Percentiles rank a stretch among this genome's conserved stretches.
These are phyloP conservation scores for Etheostoma perlongum DNA, from an alignment of 2,797 vertebrate genomes.

Conservation along the genomic window DNA sequence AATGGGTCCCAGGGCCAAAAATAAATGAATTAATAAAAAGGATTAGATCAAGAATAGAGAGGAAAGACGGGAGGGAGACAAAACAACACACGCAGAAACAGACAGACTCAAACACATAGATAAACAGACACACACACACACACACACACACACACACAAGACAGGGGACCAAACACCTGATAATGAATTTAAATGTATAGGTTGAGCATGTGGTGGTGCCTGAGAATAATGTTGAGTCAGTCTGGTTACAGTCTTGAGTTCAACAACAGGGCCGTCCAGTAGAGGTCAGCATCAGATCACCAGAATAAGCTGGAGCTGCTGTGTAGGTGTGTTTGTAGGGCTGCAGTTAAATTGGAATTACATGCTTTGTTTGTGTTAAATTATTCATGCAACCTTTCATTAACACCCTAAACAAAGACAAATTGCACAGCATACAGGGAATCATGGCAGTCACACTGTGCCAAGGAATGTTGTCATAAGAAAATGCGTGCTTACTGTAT, in stretches of 20 bases:
- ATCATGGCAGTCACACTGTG: slow-evolving; percentile 48
- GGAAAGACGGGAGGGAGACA: too few species aligned
- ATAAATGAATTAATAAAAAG: too few species aligned
- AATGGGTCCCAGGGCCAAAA: too few species aligned
- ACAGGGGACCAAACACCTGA: too few species aligned
- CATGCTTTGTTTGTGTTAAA: slow-evolving; percentile 75
- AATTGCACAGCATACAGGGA: slow-evolving; percentile 62
- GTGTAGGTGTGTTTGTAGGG: slow-evolving; percentile 25
- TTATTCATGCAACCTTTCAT: slow-evolving; percentile 78
- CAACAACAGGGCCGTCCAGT: slow-evolving; percentile 50
- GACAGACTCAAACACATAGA: too few species aligned
- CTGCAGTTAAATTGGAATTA: slow-evolving; percentile 49
- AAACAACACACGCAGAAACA: too few species aligned
- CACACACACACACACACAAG: too few species aligned
- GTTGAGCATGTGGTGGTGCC: neutral
- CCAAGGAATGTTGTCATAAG: slow-evolving; percentile 58
- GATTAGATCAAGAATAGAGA: too few species aligned
- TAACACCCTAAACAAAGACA: slow-evolving; percentile 75
- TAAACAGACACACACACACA: too few species aligned
- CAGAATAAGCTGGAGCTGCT: neutral
- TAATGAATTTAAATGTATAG: too few species aligned
- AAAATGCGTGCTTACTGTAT: slow-evolving; percentile 46
- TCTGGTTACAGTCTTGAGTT: neutral
- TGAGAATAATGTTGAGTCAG: neutral
- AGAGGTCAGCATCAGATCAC: slow-evolving; percentile 80